These are phyloP conservation scores for Thalassarche chlororhynchos DNA, from an alignment of 2,113 vertebrate species.

Conservation along the genomic window DNA sequence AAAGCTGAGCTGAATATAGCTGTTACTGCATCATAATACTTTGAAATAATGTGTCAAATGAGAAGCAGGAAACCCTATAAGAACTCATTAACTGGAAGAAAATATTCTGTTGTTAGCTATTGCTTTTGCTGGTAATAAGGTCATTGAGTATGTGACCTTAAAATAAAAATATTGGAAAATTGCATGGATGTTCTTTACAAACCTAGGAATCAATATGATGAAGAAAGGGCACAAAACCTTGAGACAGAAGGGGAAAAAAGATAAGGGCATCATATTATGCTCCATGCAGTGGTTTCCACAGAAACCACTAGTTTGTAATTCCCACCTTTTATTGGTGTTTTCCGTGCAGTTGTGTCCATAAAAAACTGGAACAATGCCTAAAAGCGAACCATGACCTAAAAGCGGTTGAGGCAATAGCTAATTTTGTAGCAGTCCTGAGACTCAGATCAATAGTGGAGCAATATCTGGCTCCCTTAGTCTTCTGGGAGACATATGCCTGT, in stretches of 20 bases:
- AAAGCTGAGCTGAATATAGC: not conserved
- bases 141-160: not conserved
- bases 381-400: not conserved
- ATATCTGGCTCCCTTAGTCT: not conserved
- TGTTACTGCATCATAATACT: not conserved
- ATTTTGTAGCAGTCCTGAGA: not conserved
- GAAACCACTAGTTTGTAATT: not conserved
- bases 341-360: not conserved
- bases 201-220: not conserved
- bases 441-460: not conserved
- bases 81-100: not conserved
- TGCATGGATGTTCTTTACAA: not conserved
- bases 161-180: not conserved
- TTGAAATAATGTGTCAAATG: not conserved
- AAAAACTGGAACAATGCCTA: not conserved
- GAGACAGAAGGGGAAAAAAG: not conserved
- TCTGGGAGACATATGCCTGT: not conserved
- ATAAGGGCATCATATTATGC: not conserved
- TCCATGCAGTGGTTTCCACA: not conserved
- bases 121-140: not conserved
- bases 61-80: not conserved
- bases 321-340: not conserved
- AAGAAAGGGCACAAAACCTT: not conserved
- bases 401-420: not conserved
- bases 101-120: not conserved